Evolutionary conservation across 2,797 vertebrate genomes (phyloP).

Genomic region (Thripadectes ignobilis): DNA sequence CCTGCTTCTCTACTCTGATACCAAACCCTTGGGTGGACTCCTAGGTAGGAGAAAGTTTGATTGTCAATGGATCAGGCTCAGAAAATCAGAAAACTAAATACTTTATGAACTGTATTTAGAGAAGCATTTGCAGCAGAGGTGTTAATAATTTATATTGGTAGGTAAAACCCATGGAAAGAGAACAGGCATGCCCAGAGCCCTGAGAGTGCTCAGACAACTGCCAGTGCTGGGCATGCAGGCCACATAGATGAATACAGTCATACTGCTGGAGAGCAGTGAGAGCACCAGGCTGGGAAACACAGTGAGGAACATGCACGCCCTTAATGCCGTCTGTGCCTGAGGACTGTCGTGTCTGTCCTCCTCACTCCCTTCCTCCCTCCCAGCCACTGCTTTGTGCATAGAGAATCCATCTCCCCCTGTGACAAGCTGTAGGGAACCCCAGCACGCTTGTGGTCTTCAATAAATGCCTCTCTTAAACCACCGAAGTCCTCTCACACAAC

Average conservation of each 20-base stretch:
- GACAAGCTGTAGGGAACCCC: not conserved
- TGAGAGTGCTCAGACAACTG: not conserved
- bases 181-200: not conserved
- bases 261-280: not conserved
- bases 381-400: not conserved
- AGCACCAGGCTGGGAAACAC: not conserved
- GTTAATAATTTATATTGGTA: not conserved
- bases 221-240: not conserved
- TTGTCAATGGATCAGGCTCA: not conserved
- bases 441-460: not conserved
- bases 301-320: rapidly evolving
- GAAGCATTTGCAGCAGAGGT: not conserved
- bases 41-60: not conserved
- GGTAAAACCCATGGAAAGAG: not conserved
- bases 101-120: not conserved
- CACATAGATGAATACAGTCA: not conserved
- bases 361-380: not conserved
- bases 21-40: not conserved
- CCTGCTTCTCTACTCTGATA: not conserved
- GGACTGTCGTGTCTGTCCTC: not conserved
- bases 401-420: not conserved
- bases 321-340: not conserved
- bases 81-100: not conserved
- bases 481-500: not conserved
- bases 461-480: not conserved